Base-by-base conservation (phyloP, 2,113 vertebrate genomes). In the Microcebus lehilahytsara region DNA sequence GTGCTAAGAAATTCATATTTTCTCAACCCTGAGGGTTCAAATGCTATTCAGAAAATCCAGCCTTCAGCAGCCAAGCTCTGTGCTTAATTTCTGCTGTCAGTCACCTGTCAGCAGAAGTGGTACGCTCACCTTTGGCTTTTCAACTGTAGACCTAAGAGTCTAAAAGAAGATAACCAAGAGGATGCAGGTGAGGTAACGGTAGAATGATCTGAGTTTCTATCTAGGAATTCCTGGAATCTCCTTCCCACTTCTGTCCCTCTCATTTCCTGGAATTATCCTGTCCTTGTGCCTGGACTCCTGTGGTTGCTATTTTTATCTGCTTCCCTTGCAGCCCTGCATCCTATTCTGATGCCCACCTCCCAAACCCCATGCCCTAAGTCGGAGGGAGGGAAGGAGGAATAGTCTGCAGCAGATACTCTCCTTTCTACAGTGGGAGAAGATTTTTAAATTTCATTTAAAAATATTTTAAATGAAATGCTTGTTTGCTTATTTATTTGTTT, bases 1-100 rank as follows among this genome's bases (percentile, higher is more conserved):
- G 62, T 83, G 74, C 88, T 89, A 60, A 96, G 96, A 95, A 96
- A 97, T 91, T 92, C 64, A 32, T 91, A 64, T 88, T 96, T 96
- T 74, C 85, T 97, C 88, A 91, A 9, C 89, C 80, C 66, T 40
- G 25, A 96, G 72, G 27, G 66, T 91, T 34, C 51, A 58, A 83
- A 91, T 74, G 25, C 42, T 95, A 66, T 88, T 96, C 51, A 91
- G 49, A 74, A 95, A 96, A 60, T 0, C 3, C 30, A 89, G n/a
- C 23, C 77, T 78, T 96, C 51, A 85, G 49, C 32, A 83, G 49
- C 32, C 17, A 51, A 79, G 42, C 25, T 94, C 90, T 87, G 67
- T 83, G 25, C 64, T 96, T 94, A 95, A 89, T 97, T 93, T 86
- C 37, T 93, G 30, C 67, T 91, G n/a, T 92, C 83, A 95, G 49